Base-by-base conservation (phyloP, 2,113 vertebrate species). In the Pholis gunnellus region DNA sequence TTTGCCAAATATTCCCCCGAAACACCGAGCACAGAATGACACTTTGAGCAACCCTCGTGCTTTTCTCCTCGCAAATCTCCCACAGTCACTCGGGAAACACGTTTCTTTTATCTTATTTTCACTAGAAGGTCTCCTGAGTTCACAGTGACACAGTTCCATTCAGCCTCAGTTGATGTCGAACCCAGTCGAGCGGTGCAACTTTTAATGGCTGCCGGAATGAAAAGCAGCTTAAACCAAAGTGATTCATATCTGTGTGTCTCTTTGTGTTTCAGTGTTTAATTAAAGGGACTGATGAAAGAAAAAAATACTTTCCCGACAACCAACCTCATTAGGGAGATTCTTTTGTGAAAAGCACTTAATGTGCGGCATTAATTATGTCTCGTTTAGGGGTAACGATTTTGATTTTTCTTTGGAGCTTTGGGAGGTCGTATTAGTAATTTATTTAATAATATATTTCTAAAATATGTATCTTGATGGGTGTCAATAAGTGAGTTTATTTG, bases 231-330 rank as follows among this genome's bases (percentile, higher is more conserved):
- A 80, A 87, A 67, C 68, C 50, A n/a, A n/a, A 74, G 56, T 69
- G 78, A 91, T 87, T 78, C 36, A 75, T 89, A 87, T 90, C 82
- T 64, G 44, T 78, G 61, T 78, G 61, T 87, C 64, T 85, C 70
- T 72, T 84, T 88, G 72, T 85, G 84, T 87, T 86, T 64, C 63
- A 34, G 13, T 80, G 65, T 93, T 92, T 92, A 92, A 93, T 91
- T 86, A 91, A 90, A 90, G 80, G 74, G 72, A 87, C 64, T 36
- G 60, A 90, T 89, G 85, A 75, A 78, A 84, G 69, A 31, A 84
- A 79, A 79, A 66, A 72, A 79, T 76, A 87, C 56, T 42, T 73
- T 8, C 63, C 10, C 36, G 73, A 82, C 82, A 90, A 65, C 77
- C 81, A 82, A 76, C 48, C 78, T 85, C 79, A 85, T 89, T 84